Evolutionary conservation across 2,888 invertebrate genomes (phyloP), one percentile per base, ranked within the genome.

Genomic region (Lottia gigantea): DNA sequence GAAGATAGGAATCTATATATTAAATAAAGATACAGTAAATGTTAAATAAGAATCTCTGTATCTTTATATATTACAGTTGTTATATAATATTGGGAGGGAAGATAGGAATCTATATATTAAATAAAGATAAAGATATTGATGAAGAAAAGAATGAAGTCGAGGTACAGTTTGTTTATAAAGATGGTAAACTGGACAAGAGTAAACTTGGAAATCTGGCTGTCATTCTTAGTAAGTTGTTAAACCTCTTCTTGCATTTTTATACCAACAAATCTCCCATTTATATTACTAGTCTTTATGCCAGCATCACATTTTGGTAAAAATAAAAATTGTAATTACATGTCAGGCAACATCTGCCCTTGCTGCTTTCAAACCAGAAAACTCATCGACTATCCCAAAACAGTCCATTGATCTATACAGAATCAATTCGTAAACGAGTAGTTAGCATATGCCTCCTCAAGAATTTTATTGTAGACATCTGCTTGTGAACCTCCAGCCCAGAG

Each of bases 21-120:
- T 40, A 40, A 6, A 40, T 40, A 40, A 8, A 40, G 40, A 40
- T 40, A 8, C 40, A 40, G 40, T 40, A 40, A 8, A 40, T 40
- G 11, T 6, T 40, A 40, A 40, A 40, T 40, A 8, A 19, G 23
- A 40, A 65, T 12, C 12, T 6, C 14, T 14, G 19, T n/a, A 49
- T 64, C 47, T 40, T 72, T 1, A 26, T 26, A 12, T 64, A 3
- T 78, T 82, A 23, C 77, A 87, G 87, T 76, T 87, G 87, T 76
- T 87, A 86, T 76, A 85, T 88, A 66, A 81, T 86, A 63, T 76
- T 87, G 26, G 80, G 80, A 23, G 88, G 88, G 6, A 82, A 83
- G 70, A 84, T 87, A 15, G 85, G 87, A 4, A 87, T 88, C 69
- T 88, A 85, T 75, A 87, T 87, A 69, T 79, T 85, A 64, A 86